Percentiles rank a stretch among this genome's conserved stretches.
Conservation (phyloP, 2,797 vertebrate genomes). For the Oceanodroma leucorhoa region DNA sequence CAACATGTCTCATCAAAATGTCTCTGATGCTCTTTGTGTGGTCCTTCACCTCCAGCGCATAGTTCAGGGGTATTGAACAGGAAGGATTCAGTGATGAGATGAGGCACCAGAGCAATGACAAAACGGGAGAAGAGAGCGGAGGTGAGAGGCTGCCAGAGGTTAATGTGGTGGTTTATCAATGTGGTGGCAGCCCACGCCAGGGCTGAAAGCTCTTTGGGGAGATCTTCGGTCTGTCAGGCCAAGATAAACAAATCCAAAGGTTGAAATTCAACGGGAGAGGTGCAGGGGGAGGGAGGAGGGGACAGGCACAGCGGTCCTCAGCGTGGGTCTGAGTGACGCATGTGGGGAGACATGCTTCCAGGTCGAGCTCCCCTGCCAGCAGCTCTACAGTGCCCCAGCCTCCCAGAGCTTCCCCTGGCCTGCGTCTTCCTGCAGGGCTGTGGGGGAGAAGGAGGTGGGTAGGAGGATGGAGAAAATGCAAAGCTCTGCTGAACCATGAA, state of each 20-base stretch:
- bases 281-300: neutral
- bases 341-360: neutral
- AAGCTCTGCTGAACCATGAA: neutral
- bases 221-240: neutral
- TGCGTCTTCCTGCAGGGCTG: accelerated
- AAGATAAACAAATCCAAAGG: constrained; percentile 8
- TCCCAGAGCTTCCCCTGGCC: neutral
- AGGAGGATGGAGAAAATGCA: neutral
- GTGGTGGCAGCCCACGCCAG: neutral
- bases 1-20: neutral
- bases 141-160: neutral
- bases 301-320: accelerated
- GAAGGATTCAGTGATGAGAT: neutral
- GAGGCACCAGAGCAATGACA: neutral
- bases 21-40: neutral
- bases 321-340: accelerated
- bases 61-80: neutral
- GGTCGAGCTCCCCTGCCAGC: neutral
- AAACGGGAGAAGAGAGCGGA: neutral
- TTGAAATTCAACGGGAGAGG: neutral
- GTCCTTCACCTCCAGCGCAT: neutral
- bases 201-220: neutral
- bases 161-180: neutral
- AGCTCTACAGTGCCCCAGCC: neutral
- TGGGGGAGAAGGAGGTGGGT: neutral